Percentiles rank a stretch among this genome's conserved stretches.
These are phyloP conservation scores for Penaeus indicus DNA, from an alignment of 1,140 invertebrate genomes.

Conservation along the genomic window DNA sequence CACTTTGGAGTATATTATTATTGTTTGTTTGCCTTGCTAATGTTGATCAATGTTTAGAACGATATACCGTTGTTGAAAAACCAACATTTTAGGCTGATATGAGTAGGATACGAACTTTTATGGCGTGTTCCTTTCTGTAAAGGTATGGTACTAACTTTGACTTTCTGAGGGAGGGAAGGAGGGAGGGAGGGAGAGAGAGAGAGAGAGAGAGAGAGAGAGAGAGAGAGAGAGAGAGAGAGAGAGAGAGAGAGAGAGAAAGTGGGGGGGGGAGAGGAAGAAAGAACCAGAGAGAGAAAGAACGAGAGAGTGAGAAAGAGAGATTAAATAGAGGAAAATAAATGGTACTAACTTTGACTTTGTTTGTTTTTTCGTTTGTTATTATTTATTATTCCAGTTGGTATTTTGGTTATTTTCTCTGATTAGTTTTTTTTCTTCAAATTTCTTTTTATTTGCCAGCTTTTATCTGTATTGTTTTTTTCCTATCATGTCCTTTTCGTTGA, in stretches of 20 bases:
- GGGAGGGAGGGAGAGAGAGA: neutral
- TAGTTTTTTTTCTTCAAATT: neutral
- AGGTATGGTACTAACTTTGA: too few relatives aligned
- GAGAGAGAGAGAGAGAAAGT: constrained; percentile 29
- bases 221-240: constrained; percentile 42
- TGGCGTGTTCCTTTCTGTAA: too few relatives aligned
- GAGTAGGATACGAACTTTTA: too few relatives aligned
- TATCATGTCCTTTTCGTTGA: too few relatives aligned
- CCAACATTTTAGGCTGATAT: too few relatives aligned
- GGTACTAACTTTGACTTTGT: neutral
- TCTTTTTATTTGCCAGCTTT: neutral
- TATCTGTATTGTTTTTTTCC: neutral
- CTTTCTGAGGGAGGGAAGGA: neutral
- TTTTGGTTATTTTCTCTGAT: neutral
- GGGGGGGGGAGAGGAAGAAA: too few relatives aligned
- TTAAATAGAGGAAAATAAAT: neutral
- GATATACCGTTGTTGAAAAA: too few relatives aligned
- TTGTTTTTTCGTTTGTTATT: neutral
- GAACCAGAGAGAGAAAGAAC: too few relatives aligned
- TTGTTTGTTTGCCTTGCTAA: too few relatives aligned
- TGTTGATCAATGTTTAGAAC: too few relatives aligned
- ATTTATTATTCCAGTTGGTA: neutral
- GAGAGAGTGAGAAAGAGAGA: neutral
- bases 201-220: constrained; percentile 20
- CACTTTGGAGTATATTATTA: too few relatives aligned